Evolutionary conservation across 2,113 vertebrate species (phyloP), one percentile per base, ranked within the genome.

Genomic region (Callaeas wilsoni): DNA sequence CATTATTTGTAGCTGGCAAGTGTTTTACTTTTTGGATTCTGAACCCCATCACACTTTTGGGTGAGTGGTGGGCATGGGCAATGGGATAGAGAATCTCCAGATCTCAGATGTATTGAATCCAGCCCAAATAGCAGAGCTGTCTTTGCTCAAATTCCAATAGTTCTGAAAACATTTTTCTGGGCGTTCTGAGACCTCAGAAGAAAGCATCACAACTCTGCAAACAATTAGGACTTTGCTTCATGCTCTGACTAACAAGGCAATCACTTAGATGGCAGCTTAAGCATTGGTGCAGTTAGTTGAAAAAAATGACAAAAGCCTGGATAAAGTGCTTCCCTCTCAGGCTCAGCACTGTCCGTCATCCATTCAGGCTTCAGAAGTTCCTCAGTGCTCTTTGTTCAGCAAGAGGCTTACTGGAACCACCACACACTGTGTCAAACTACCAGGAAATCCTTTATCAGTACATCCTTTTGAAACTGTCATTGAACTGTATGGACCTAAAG

Each of bases 391-490:
- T 98, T 97, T 97, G 92, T 98, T 97, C 93, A n/a, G 39, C 89
- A 93, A 96, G 94, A 96, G 56, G 96, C 93, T 98, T 96, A 96
- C 79, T 92, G 95, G 95, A 97, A 94, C 65, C 95, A 93, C 75
- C 12, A 57, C 87, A 93, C 69, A 91, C 92, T 96, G 79, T 86
- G 96, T 97, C 96, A 93, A 94, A 97, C 94, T 96, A 92, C 70
- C 85, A 85, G 90, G 94, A 96, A 96, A 96, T 94, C 94, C 85
- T 98, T 97, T 98, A 98, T 98, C 97, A 90, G 97, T 64, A 64
- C 87, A 91, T 94, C 91, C 97, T 95, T 97, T 97, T 97, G 93
- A 98, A 97, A 96, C 83, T 94, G 96, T 96, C 97, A 97, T 89
- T 97, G 97, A 97, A 96, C 90, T 95, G 57, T 76, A 89, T 70